phyloP scores from a whole-genome alignment of 2,113 vertebrate genomes.

The Hippocampus barbouri region DNA sequence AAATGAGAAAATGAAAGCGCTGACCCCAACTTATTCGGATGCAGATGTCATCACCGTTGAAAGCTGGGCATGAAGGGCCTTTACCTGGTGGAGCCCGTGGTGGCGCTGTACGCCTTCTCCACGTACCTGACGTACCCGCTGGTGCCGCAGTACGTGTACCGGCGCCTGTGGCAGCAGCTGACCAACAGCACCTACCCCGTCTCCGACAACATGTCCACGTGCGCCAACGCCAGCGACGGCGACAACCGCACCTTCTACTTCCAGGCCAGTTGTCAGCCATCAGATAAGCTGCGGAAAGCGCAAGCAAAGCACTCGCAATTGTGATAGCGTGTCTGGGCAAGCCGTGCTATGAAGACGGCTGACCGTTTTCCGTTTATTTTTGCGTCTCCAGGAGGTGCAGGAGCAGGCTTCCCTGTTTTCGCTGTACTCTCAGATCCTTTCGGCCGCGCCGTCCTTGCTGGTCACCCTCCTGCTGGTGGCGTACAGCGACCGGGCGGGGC shows the following conservation, averaged over 20 bases:
- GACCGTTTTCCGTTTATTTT: background rate
- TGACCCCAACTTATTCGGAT: background rate
- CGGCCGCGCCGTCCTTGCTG: slow-evolving; percentile 78
- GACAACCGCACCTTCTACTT: slow-evolving; percentile 48
- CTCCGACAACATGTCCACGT: slow-evolving; percentile 68
- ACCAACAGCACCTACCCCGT: slow-evolving; percentile 76
- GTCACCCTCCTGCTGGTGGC: slow-evolving; percentile 86
- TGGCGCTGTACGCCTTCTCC: slow-evolving; percentile 81
- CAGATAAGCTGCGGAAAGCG: background rate
- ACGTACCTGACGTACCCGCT: slow-evolving; percentile 71
- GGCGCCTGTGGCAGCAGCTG: slow-evolving; percentile 79
- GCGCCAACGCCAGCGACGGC: slow-evolving; percentile 50
- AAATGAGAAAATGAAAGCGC: background rate
- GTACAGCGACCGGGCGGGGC: slow-evolving; percentile 83
- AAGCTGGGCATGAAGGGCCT: slow-evolving; percentile 72
- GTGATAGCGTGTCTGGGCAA: no score
- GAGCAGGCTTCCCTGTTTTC: slow-evolving; percentile 81
- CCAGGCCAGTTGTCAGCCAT: slow-evolving; percentile 43
- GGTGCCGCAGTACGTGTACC: slow-evolving; percentile 84
- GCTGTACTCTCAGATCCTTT: slow-evolving; percentile 79
- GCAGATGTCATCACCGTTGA: background rate
- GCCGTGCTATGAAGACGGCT: no score
- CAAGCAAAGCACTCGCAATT: background rate
- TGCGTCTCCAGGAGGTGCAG: slow-evolving; percentile 81
- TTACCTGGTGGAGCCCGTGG: slow-evolving; percentile 81